Percentiles rank a stretch among this genome's conserved stretches.
Conservation (phyloP, 64 coral and sea anemone species). For the Exaiptasia diaphana region DNA sequence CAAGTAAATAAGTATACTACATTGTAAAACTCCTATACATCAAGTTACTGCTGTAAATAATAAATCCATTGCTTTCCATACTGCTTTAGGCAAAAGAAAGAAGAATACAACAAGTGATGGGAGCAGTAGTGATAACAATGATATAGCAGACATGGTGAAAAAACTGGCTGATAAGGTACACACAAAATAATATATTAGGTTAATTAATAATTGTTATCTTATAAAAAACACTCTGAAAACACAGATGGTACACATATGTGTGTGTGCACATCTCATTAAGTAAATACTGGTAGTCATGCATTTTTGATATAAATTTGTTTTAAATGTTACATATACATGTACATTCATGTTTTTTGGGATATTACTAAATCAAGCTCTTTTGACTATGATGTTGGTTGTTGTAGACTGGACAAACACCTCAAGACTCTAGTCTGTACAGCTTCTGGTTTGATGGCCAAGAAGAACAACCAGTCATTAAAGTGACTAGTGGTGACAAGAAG, state of each 20-base stretch:
- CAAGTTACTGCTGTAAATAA: no score
- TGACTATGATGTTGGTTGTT: background rate
- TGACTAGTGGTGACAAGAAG: background rate
- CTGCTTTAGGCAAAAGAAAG: slow-evolving; percentile 60
- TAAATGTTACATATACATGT: no score
- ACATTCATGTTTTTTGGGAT: no score
- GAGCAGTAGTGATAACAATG: slow-evolving; percentile 83
- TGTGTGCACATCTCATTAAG: no score
- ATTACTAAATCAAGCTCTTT: no score
- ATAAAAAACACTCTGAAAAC: background rate
- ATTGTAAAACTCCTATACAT: no score
- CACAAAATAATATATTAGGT: no score
- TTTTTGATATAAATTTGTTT: no score
- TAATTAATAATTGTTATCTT: background rate
- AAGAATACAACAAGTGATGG: slow-evolving; percentile 64
- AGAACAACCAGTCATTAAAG: background rate
- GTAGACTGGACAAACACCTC: slow-evolving; percentile 73
- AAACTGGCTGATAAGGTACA: slow-evolving; percentile 89
- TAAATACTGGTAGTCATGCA: no score
- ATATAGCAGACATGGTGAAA: slow-evolving; percentile 86
- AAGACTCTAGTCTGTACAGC: slow-evolving; percentile 42
- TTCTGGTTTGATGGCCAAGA: slow-evolving; percentile 72
- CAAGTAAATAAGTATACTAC: no score
- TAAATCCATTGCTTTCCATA: background rate
- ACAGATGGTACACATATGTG: background rate